phyloP scores from a whole-genome alignment of 2,797 vertebrate genomes.

The Eulemur rubriventer region DNA sequence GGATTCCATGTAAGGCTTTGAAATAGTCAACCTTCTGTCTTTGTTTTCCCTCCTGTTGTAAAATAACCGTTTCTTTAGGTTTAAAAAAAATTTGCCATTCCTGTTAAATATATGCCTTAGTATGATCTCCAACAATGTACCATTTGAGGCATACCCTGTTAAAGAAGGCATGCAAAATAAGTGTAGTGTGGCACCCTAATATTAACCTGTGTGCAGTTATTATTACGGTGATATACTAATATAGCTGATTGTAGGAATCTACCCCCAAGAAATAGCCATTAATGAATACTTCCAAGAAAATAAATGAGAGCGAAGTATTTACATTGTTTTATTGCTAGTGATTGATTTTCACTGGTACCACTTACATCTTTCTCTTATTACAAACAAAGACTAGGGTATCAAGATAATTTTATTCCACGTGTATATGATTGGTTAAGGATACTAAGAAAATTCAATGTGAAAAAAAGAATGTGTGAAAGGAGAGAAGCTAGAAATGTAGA shows the following conservation, averaged over 20 bases:
- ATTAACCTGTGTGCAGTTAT: neutral
- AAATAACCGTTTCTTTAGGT: neutral
- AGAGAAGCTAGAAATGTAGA: neutral
- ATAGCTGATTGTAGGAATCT: neutral
- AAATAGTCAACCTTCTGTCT: neutral
- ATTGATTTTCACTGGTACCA: neutral
- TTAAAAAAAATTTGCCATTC: neutral
- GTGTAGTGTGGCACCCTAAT: neutral
- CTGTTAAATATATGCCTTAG: neutral
- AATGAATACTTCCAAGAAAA: constrained; percentile 33
- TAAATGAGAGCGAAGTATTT: neutral
- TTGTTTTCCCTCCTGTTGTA: neutral
- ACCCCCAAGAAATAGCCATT: neutral
- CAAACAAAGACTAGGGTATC: neutral
- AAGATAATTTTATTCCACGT: constrained; percentile 19
- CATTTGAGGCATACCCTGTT: neutral
- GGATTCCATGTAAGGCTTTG: neutral
- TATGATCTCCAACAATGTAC: neutral
- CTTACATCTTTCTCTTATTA: neutral
- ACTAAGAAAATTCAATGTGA: neutral
- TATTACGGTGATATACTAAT: neutral
- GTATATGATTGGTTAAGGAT: neutral
- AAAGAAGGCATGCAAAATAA: neutral
- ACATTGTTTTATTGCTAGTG: neutral
- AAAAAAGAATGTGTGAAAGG: neutral